Evolutionary conservation across 2,113 vertebrate species (phyloP), one percentile per base, ranked within the genome.

Genomic region (Myotis lucifugus): DNA sequence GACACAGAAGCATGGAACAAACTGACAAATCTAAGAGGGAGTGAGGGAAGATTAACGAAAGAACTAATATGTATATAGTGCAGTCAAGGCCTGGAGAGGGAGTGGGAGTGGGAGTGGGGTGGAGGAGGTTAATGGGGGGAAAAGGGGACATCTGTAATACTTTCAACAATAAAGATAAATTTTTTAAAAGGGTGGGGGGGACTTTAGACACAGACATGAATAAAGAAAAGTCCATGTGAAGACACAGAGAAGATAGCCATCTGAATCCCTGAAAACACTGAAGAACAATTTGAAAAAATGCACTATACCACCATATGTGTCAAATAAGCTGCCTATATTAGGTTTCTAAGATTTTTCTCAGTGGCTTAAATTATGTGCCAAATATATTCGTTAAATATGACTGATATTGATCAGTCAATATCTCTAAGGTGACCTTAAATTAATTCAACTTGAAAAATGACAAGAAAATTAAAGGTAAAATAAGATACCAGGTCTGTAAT

Each of bases 381-480:
- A 25, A 42, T 15, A 56, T 25, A 85, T 40, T 61, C 64, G 42
- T 50, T 88, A 77, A 64, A 70, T 70, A 54, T 69, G 32, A 91
- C 14, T 61, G 52, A 50, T 40, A 61, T 6, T 91, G 3, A 82
- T 72, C 19, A 79, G 29, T 52, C 19, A 83, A 0, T n/a, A 54
- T 37, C 84, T 88, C 37, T 73, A 89, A 88, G 21, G 11, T 56
- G 10, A 90, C 11, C 11, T 67, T 87, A 74, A 85, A 77, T 87
- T 76, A 95, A 27, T 91, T 87, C 29, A 82, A 27, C 76, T 85
- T 92, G n/a, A 85, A 96, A 91, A 86, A 74, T 64, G 37, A 56
- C 12, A 85, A 27, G 59, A 61, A 82, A 92, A 84, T 56, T 34
- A 90, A 90, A 95, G 25, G 1, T 50, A 27, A 83, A 94, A 89